These are phyloP conservation scores for Agonum fuliginosum DNA, from an alignment of 2,888 invertebrate species.

Conservation along the genomic window DNA sequence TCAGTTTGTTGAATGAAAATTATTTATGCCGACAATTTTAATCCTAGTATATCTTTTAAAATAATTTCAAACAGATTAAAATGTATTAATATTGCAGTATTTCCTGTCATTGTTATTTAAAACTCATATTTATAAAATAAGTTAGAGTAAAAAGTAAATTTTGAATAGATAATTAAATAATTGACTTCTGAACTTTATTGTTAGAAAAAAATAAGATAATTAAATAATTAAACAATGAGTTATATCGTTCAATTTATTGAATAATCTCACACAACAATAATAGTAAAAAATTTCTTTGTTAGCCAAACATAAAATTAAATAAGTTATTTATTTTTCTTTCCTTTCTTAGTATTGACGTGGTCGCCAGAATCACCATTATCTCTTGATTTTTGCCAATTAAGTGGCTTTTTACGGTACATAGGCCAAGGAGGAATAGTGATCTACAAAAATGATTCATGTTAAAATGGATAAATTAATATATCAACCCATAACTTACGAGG, in stretches of 20 bases:
- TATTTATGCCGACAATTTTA: no score
- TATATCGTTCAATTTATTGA: no score
- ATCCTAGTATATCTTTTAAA: no score
- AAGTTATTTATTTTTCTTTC: conserved; percentile 66
- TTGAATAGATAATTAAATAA: no score
- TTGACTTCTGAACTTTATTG: no score
- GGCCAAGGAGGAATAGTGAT: conserved; percentile 98
- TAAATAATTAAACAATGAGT: no score
- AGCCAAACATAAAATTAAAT: not conserved
- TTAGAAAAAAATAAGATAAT: no score
- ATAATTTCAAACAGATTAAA: no score
- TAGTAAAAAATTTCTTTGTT: not conserved
- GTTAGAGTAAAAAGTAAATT: no score
- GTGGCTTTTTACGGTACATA: conserved; percentile 90
- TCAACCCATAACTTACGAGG: conserved; percentile 76
- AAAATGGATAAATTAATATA: conserved; percentile 27
- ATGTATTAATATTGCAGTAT: not conserved
- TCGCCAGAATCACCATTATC: conserved; percentile 67
- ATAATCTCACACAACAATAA: not conserved
- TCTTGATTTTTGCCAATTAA: conserved; percentile 91
- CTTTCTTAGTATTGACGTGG: conserved; percentile 65
- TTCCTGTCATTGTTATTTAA: not conserved
- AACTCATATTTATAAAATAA: not conserved
- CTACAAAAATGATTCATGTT: conserved; percentile 71
- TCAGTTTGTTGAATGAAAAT: no score